Evolutionary conservation across 2,113 vertebrate genomes (phyloP), one percentile per base, ranked within the genome.

Genomic region (Gymnogyps californianus): DNA sequence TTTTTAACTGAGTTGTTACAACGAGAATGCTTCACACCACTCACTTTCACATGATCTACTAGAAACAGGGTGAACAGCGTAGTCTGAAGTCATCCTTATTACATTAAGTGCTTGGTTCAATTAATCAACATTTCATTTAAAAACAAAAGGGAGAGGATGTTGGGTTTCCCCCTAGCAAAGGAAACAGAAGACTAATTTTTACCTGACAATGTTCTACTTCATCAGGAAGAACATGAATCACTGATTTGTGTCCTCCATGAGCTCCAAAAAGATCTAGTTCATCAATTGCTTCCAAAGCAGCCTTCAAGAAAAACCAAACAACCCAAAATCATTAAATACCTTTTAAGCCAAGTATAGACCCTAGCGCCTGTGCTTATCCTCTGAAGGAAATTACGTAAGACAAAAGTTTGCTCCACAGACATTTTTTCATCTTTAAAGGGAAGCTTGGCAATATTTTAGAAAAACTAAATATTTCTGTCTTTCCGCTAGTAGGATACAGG

Each of bases 161-260:
- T 62, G 36, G 42, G 16, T 28, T 92, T 79, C 42, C 24, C 31
- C 26, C 57, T 29, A 21, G 12, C 36, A 92, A 89, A 65, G 61
- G 44, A 76, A 95, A 49, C 5, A 75, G 19, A 51, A 89, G 44
- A 82, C 25, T 58, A 16, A 25, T 58, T 77, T 81, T 97, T 98
- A 99, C 99, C 99, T 99, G 99, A 95, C 99, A 99, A 67, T 99
- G 99, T 87, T 99, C 99, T 10, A 99, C 99, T 95, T 99, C 99
- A 86, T 99, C 99, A 12, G 99, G 99, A 49, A 99, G 97, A 91
- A 99, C 99, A 15, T 99, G 99, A 96, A 99, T 99, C 93, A 99
- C 99, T 26, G 99, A 99, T 94, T 99, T 99, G 7, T 99, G 99
- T 55, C 99, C 99, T 91, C 99, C 99, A 4, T 99, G 98, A 65